These are phyloP conservation scores for Rhabdophis nuchalis DNA, from an alignment of 2,797 vertebrate genomes.

Conservation along the genomic window DNA sequence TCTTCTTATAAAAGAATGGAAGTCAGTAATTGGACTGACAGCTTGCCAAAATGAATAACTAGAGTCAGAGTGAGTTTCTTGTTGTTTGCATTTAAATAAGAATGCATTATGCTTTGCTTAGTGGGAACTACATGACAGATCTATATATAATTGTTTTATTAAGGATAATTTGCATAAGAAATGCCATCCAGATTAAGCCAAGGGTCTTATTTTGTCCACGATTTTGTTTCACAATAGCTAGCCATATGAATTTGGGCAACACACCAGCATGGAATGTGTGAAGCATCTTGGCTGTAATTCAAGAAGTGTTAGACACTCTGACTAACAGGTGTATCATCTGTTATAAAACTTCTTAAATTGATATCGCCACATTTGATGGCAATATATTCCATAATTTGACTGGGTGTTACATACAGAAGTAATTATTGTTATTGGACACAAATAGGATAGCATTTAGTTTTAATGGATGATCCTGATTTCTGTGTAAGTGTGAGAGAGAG, in stretches of 20 bases:
- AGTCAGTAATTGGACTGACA: constrained; percentile 36
- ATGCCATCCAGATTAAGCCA: background rate
- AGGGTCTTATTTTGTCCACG: background rate
- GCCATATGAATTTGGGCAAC: background rate
- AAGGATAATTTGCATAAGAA: background rate
- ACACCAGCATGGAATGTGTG: background rate
- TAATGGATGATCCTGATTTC: background rate
- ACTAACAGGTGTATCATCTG: background rate
- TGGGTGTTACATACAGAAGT: background rate
- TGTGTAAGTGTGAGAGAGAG: background rate
- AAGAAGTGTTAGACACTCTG: background rate
- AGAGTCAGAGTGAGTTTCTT: constrained; percentile 1
- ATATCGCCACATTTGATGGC: background rate
- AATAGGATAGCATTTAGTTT: background rate
- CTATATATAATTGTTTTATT: background rate
- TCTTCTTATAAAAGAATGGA: constrained; percentile 44
- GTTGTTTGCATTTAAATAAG: constrained; percentile 2
- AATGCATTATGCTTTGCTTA: constrained; percentile 2
- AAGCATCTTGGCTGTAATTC: background rate
- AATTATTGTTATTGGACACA: background rate
- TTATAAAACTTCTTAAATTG: background rate
- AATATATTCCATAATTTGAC: background rate
- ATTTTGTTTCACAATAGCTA: background rate
- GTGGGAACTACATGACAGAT: background rate
- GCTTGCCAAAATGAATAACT: constrained; percentile 18